Conservation (phyloP, 1,140 invertebrate species). For the Daktulosphaira vitifoliae region DNA sequence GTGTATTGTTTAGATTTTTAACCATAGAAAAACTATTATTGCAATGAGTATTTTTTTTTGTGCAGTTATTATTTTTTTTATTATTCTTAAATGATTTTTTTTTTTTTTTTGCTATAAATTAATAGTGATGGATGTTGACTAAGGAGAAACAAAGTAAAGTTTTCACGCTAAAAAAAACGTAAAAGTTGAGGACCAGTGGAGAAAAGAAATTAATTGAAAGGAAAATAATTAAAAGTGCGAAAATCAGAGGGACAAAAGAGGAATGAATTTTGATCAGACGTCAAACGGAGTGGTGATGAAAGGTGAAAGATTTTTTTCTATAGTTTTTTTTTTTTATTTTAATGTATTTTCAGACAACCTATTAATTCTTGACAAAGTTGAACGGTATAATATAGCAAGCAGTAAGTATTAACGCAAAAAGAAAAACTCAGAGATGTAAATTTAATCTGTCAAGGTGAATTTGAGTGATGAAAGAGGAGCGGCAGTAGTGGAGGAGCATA, state of each 20-base stretch:
- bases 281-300: conserved; percentile 29
- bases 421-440: conserved; percentile 28
- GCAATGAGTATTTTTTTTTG: conserved; percentile 2
- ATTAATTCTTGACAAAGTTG: conserved; percentile 31
- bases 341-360: conserved; percentile 5
- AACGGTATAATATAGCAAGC: neutral
- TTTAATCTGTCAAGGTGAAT: conserved; percentile 27
- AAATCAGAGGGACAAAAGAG: conserved; percentile 32
- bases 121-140: conserved; percentile 27
- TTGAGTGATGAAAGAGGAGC: conserved; percentile 25
- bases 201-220: conserved; percentile 33
- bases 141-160: conserved; percentile 27
- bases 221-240: conserved; percentile 33
- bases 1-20: too few species aligned
- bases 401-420: conserved; percentile 10
- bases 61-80: too few species aligned
- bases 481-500: neutral
- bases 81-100: too few species aligned
- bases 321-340: neutral
- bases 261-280: conserved; percentile 33
- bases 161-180: neutral
- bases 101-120: conserved; percentile 17
- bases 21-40: too few species aligned
- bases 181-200: neutral
- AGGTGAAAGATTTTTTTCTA: conserved; percentile 30